Evolutionary conservation across 2,113 vertebrate species (phyloP).

Genomic region (Dicentrarchus labrax): DNA sequence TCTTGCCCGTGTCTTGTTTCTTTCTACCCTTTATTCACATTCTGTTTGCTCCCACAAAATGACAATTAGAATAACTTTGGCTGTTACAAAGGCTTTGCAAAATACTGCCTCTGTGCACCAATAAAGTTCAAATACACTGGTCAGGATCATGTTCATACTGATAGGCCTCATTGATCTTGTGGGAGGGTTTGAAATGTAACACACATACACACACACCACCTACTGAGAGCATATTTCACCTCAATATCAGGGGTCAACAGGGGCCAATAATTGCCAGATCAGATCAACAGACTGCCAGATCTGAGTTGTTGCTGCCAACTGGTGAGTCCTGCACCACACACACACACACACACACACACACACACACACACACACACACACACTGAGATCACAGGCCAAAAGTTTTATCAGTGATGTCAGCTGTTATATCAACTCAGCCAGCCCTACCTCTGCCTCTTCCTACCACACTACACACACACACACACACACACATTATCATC

Average conservation of each 20-base stretch:
- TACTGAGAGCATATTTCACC: slow-evolving; percentile 49
- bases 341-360: background rate
- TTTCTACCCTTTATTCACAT: background rate
- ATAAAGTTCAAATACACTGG: slow-evolving; percentile 23
- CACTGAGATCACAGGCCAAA: slow-evolving; percentile 46
- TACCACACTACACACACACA: slow-evolving; percentile 23
- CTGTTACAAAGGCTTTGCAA: slow-evolving; percentile 6
- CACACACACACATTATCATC: slow-evolving; percentile 26
- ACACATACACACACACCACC: slow-evolving; percentile 31
- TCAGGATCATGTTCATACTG: slow-evolving; percentile 38
- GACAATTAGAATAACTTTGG: slow-evolving; percentile 16
- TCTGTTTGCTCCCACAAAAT: slow-evolving; percentile 10
- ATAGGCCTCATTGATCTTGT: slow-evolving; percentile 43
- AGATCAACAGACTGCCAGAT: slow-evolving; percentile 54
- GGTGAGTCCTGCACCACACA: slow-evolving; percentile 46
- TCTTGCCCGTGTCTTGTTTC: slow-evolving; percentile 2
- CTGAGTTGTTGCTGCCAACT: slow-evolving; percentile 48
- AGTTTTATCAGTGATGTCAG: slow-evolving; percentile 70
- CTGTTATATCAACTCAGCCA: slow-evolving; percentile 54
- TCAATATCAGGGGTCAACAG: slow-evolving; percentile 47
- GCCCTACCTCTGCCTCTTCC: slow-evolving; percentile 24
- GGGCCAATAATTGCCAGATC: slow-evolving; percentile 55
- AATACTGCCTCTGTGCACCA: slow-evolving; percentile 27
- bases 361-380: slow-evolving; percentile 45
- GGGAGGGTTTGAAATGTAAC: slow-evolving; percentile 18